phyloP scores from a whole-genome alignment of 2,888 invertebrate genomes.

The Drosophila anomelani region DNA sequence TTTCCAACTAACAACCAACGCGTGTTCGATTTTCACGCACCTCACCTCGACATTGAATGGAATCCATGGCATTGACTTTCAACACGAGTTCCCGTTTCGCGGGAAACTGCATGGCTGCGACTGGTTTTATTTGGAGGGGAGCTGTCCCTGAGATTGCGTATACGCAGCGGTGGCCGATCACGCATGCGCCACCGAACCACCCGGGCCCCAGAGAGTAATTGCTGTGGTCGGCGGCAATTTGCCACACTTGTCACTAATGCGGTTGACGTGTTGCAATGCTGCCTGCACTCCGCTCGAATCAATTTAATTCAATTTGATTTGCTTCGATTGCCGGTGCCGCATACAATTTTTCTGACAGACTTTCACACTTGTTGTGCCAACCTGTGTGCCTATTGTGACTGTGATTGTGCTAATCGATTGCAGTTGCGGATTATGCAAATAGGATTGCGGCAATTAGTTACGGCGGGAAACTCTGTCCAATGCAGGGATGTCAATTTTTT shows the following conservation, averaged over 20 bases:
- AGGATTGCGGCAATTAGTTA: conserved; percentile 51
- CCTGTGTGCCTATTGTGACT: conserved; percentile 27
- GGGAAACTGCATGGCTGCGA: conserved; percentile 58
- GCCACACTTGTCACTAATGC: conserved; percentile 65
- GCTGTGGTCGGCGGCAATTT: conserved; percentile 48
- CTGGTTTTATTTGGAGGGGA: conserved; percentile 61
- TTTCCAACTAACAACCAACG: conserved; percentile 17
- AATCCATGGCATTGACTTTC: conserved; percentile 72
- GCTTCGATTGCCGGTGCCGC: conserved; percentile 35
- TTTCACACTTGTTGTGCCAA: conserved; percentile 64
- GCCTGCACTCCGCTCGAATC: conserved; percentile 41
- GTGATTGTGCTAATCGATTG: conserved; percentile 53
- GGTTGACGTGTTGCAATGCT: conserved; percentile 59
- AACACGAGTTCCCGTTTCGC: conserved; percentile 49
- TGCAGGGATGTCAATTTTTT: conserved; percentile 9
- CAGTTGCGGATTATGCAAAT: conserved; percentile 64
- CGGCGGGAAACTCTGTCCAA: conserved; percentile 22
- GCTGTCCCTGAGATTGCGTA: conserved; percentile 65
- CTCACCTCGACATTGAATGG: conserved; percentile 52
- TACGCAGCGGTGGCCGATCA: conserved; percentile 60
- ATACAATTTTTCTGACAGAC: conserved; percentile 47
- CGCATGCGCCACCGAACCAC: conserved; percentile 50
- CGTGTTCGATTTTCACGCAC: conserved; percentile 48
- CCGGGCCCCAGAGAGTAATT: conserved; percentile 32
- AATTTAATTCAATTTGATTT: conserved; percentile 55